phyloP scores from a whole-genome alignment of 2,888 invertebrate genomes.

The Agrenia bidenticulata region DNA sequence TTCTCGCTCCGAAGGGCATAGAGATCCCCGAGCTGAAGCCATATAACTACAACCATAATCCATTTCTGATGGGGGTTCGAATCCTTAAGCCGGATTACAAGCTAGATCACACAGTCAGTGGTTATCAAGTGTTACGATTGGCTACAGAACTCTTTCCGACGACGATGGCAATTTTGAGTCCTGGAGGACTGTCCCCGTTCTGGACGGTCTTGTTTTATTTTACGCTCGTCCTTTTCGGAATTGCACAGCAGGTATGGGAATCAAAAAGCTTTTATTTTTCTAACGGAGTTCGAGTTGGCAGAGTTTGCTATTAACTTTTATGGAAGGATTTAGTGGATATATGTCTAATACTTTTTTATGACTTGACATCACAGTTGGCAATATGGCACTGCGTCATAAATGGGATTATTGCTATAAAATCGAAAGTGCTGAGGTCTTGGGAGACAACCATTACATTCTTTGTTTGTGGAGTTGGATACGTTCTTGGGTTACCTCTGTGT shows the following conservation, averaged over 20 bases:
- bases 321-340: too few species aligned
- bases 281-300: too few species aligned
- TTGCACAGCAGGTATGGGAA: slow-evolving; percentile 72
- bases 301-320: too few species aligned
- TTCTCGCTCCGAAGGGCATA: slow-evolving; percentile 67
- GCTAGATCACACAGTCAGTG: slow-evolving; percentile 37
- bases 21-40: slow-evolving; percentile 63
- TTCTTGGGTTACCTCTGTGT: slow-evolving; percentile 80
- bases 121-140: slow-evolving; percentile 77
- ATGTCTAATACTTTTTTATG: too few species aligned
- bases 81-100: slow-evolving; percentile 61
- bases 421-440: slow-evolving; percentile 71
- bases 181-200: slow-evolving; percentile 75
- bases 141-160: slow-evolving; percentile 90
- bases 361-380: slow-evolving; percentile 70
- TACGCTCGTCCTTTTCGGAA: slow-evolving; percentile 78
- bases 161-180: slow-evolving; percentile 73
- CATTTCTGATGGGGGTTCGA: slow-evolving; percentile 70
- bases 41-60: slow-evolving; percentile 69
- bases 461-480: slow-evolving; percentile 77
- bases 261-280: too few species aligned
- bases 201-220: slow-evolving; percentile 87
- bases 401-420: slow-evolving; percentile 76
- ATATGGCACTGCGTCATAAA: slow-evolving; percentile 90
- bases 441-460: slow-evolving; percentile 80